phyloP scores from a whole-genome alignment of 2,888 invertebrate genomes.

The Hirtodrosophila histrioides region DNA sequence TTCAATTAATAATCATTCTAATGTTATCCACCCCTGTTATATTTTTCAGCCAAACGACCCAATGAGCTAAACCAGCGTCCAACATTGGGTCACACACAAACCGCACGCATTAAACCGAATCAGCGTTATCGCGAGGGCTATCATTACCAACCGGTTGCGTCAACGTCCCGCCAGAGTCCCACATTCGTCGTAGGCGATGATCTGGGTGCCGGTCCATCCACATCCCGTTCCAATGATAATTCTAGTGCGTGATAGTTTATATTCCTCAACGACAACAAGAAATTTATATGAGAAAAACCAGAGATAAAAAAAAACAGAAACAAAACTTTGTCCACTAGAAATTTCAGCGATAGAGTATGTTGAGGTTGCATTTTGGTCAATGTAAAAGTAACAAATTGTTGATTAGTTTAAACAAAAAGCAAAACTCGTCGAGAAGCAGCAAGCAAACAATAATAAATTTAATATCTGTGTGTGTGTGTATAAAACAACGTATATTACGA shows the following conservation, averaged over 20 bases:
- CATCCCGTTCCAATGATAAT: slow-evolving; percentile 85
- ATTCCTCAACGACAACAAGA: slow-evolving; percentile 80
- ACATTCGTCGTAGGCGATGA: slow-evolving; percentile 84
- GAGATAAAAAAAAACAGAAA: slow-evolving; percentile 28
- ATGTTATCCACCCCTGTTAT: neutral
- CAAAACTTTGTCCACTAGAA: slow-evolving; percentile 53
- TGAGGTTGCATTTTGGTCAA: slow-evolving; percentile 76
- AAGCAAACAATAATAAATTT: slow-evolving; percentile 79
- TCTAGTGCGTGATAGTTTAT: slow-evolving; percentile 85
- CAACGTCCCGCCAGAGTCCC: slow-evolving; percentile 86
- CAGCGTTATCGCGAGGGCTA: slow-evolving; percentile 85
- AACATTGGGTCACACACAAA: slow-evolving; percentile 84
- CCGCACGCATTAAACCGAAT: slow-evolving; percentile 84
- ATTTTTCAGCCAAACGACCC: slow-evolving; percentile 84
- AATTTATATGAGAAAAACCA: slow-evolving; percentile 55
- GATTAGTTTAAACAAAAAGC: slow-evolving; percentile 69
- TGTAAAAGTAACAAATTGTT: slow-evolving; percentile 73
- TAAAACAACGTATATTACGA: slow-evolving; percentile 52
- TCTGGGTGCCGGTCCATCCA: slow-evolving; percentile 84
- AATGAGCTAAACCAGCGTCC: slow-evolving; percentile 85
- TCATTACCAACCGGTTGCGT: slow-evolving; percentile 85
- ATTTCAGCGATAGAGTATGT: slow-evolving; percentile 45
- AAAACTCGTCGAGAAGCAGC: slow-evolving; percentile 45
- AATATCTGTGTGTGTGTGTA: slow-evolving; percentile 76
- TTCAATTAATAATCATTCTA: too few relatives aligned